These are phyloP conservation scores for Hucho hucho DNA, from an alignment of 2,113 vertebrate species.

Conservation along the genomic window DNA sequence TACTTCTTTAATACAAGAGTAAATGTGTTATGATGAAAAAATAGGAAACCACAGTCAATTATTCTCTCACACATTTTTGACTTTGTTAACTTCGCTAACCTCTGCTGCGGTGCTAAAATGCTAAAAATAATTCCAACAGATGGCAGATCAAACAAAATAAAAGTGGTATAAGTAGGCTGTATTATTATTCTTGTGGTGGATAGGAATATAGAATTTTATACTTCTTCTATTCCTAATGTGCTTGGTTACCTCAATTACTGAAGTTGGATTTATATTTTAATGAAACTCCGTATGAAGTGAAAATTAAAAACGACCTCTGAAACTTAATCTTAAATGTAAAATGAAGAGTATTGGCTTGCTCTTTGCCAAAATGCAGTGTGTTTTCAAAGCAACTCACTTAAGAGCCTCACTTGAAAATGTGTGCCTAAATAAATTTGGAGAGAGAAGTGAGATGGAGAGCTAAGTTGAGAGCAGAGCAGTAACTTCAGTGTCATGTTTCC, in stretches of 20 bases:
- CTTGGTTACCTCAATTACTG: too few species aligned
- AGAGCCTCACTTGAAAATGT: not conserved
- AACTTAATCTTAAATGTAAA: not conserved
- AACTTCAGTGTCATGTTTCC: constrained; percentile 8
- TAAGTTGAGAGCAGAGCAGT: constrained; percentile 8
- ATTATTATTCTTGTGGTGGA: too few species aligned
- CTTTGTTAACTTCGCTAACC: too few species aligned
- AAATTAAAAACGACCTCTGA: not conserved
- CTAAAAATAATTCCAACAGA: too few species aligned
- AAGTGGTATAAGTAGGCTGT: too few species aligned
- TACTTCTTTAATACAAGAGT: constrained; percentile 8
- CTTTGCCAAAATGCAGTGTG: not conserved
- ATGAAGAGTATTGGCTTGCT: not conserved
- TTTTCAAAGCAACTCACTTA: not conserved
- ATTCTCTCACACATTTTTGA: not conserved
- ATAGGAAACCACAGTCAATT: not conserved
- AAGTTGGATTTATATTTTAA: too few species aligned
- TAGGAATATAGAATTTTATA: too few species aligned
- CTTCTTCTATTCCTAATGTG: too few species aligned
- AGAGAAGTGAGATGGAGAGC: not conserved
- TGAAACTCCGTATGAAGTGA: not conserved
- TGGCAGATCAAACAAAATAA: too few species aligned
- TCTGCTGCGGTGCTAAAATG: too few species aligned
- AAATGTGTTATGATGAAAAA: constrained; percentile 25
- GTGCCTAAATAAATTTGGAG: constrained; percentile 1